Percentiles rank a stretch among this genome's conserved stretches.
Conservation (phyloP, 2,113 vertebrate genomes). For the Stictonetta naevosa region DNA sequence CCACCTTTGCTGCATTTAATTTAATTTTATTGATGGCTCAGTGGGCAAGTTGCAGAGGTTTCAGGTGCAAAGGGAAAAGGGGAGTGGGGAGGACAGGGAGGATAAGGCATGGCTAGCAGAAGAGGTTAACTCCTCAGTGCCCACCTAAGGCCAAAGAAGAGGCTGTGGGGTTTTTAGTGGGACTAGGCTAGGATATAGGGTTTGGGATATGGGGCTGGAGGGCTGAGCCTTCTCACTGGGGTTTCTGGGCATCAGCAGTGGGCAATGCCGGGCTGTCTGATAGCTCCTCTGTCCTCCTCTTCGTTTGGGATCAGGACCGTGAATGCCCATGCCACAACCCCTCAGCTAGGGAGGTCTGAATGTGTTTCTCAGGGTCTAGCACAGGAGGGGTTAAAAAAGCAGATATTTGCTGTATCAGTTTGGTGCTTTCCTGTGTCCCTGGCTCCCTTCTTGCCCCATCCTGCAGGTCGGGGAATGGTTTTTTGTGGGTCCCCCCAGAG, state of each 20-base stretch:
- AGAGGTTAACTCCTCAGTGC: background rate
- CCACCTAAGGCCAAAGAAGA: background rate
- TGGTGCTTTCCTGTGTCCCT: background rate
- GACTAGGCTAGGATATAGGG: too few relatives aligned
- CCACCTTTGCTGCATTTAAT: background rate
- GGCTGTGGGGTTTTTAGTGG: too few relatives aligned
- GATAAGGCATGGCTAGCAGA: background rate
- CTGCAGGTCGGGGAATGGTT: background rate
- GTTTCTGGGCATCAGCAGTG: background rate
- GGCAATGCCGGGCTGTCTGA: background rate
- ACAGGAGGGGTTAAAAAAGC: background rate
- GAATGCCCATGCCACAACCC: background rate
- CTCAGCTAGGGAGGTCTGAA: background rate
- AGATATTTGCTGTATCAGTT: background rate
- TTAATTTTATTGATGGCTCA: background rate
- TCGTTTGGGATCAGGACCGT: background rate
- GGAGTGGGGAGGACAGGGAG: fast-evolving
- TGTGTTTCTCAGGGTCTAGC: background rate
- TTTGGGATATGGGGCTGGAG: too few relatives aligned
- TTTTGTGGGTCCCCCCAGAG: background rate
- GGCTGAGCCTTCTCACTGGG: background rate
- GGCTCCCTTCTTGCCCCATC: background rate
- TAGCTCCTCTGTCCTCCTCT: background rate
- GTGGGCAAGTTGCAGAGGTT: background rate
- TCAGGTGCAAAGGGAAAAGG: background rate